Base-by-base conservation (phyloP, 2,113 vertebrate species). In the Eolophus roseicapilla region DNA sequence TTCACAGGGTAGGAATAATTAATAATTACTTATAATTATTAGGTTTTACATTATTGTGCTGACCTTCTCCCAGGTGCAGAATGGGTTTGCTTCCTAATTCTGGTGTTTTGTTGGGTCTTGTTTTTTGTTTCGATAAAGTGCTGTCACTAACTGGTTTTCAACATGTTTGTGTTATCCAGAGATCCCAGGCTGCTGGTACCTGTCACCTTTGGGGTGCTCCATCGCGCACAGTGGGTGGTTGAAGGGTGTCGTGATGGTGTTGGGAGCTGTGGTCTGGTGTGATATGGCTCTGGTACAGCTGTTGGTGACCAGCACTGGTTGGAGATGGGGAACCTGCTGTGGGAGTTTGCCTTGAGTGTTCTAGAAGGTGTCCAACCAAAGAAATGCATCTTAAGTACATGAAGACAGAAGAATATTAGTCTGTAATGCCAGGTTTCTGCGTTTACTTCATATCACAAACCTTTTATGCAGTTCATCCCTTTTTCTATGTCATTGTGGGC, bases 181-280 rank as follows among this genome's bases (percentile, higher is more conserved):
- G 35, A 0, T 62, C 23, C 31, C 2, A 6, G 75, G n/a, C 37
- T 62, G 50, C 3, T 9, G 65, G 8, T 23, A 7, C 13, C 12
- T 2, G 0, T 37, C 21, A 5, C 12, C 20, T 55, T 27, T 46
- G 31, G 44, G 67, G 33, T 60, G 24, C 9, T 67, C 9, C 39
- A n/a, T 24, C 0, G 4, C 17, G 20, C 11, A 12, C 20, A 9
- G 14, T 5, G 8, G 21, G 6, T 41, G 28, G 19, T n/a, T 24
- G 50, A 7, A 33, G 49, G 28, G 37, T 49, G 31, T n/a, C 20
- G 13, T 28, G 37, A 20, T 39, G 41, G 19, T 44, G 69, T 4
- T 75, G 49, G 43, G 15, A 81, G 41, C 43, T 86, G 35, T 35
- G 52, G 13, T 35, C n/a, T 52, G 28, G 12, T 2, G 2, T 15